Conservation (phyloP, 2,797 vertebrate genomes). For the Tadarida brasiliensis region DNA sequence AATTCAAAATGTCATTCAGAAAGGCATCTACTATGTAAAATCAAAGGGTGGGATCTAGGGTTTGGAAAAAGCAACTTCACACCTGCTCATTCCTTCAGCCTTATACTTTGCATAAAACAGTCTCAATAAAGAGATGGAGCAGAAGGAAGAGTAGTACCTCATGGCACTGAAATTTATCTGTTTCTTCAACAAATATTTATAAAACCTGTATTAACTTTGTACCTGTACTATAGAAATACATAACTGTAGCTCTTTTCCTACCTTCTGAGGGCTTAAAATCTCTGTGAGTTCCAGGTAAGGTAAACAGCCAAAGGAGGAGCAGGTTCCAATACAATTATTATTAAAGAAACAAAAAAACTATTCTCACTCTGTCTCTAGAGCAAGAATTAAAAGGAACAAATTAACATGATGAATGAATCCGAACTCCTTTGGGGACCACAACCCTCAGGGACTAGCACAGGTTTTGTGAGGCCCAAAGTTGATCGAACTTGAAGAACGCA, state of each 20-base stretch:
- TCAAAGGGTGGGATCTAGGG: not conserved
- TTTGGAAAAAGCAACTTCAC: not conserved
- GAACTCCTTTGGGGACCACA: not conserved
- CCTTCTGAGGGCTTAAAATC: not conserved
- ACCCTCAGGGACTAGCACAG: not conserved
- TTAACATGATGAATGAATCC: not conserved
- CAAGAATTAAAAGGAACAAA: conserved; percentile 27
- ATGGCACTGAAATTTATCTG: not conserved
- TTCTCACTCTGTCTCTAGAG: not conserved
- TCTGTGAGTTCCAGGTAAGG: not conserved
- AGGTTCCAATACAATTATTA: not conserved
- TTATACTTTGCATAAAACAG: not conserved
- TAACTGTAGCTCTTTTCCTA: not conserved
- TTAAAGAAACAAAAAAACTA: not conserved
- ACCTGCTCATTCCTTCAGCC: not conserved
- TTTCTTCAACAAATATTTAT: not conserved
- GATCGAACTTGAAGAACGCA: not conserved
- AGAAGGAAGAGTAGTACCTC: not conserved
- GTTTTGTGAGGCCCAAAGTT: not conserved
- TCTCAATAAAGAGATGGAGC: conserved; percentile 14
- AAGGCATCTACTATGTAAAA: not conserved
- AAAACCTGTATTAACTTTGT: not conserved
- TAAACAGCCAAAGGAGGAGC: not conserved
- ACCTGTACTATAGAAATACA: not conserved
- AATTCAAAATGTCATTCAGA: not conserved